A percentile compares a stretch with the other conserved stretches of the same genome.
These are phyloP conservation scores for Chloroceryle aenea DNA, from an alignment of 2,113 vertebrate species.

Conservation along the genomic window DNA sequence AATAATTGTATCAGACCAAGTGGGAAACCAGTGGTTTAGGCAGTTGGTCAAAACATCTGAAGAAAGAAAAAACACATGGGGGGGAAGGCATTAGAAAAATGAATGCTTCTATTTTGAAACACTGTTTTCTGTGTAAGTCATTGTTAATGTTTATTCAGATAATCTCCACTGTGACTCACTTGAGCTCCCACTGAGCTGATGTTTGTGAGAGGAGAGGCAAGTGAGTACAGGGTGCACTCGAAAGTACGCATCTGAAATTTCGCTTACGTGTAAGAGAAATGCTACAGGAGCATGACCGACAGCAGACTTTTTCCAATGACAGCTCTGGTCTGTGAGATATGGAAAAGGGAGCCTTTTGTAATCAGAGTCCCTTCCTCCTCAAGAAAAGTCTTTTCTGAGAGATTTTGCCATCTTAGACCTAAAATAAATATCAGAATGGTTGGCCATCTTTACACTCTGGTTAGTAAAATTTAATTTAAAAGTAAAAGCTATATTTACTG, in stretches of 20 bases:
- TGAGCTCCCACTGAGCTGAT: not conserved
- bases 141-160: not conserved
- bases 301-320: not conserved
- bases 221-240: not conserved
- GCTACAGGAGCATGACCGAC: not conserved
- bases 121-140: not conserved
- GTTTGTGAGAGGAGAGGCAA: not conserved
- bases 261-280: not conserved
- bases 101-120: not conserved
- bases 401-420: not conserved
- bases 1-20: not conserved
- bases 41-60: not conserved
- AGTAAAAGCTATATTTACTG: constrained; percentile 20
- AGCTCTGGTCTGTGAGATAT: not conserved
- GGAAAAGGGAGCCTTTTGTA: not conserved
- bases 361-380: not conserved
- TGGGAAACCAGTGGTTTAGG: not conserved
- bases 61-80: not conserved
- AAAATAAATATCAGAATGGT: not conserved
- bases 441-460: not conserved
- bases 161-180: not conserved
- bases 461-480: not conserved
- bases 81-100: not conserved
- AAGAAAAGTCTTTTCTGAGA: not conserved
- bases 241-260: not conserved